Evolutionary conservation across 2,888 invertebrate species (phyloP), one percentile per base, ranked within the genome.

Genomic region (Pyrochroa serraticornis): DNA sequence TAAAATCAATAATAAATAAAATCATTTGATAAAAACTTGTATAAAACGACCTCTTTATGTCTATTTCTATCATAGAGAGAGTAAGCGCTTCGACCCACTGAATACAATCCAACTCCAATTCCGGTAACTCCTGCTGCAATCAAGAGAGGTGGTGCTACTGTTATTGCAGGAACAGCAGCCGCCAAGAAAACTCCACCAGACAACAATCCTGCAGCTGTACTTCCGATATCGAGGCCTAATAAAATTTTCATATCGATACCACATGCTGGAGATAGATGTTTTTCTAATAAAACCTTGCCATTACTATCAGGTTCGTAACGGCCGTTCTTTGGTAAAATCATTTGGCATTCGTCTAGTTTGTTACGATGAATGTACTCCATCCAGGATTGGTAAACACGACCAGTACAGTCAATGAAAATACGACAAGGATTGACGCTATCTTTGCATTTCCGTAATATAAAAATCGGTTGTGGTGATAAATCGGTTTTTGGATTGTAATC

Each of bases 321-420:
- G 39, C 86, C 86, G 73, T 82, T 75, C 64, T 80, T 77, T 1
- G 86, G 86, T 22, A 82, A 79, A 64, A 83, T 78, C 56, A 85
- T 79, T 12, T 82, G 81, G 75, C 84, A 83, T 73, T 83, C 78
- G 1, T 82, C 80, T 14, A 82, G 72, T 42, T 82, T 84, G 69
- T 86, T 86, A 39, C 81, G 73, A 8, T 70, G 71, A 51, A 85
- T 71, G 72, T 83, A 85, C 1, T 81, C 78, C n/a, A 78, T 67
- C 85, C 85, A 86, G 45, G 76, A 75, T 6, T 81, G 74, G 61
- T 86, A 86, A 0, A 83, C 82, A 56, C 86, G 78, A n/a, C 81
- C 81, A 31, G 56, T 66, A 39, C 73, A 61, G 62, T 78, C 78
- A 7, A 78, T 69, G 50, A 76, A 72, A 30, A 76, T 62, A n/a